These are phyloP conservation scores for Timema podura DNA, from an alignment of 2,888 invertebrate species.

Conservation along the genomic window DNA sequence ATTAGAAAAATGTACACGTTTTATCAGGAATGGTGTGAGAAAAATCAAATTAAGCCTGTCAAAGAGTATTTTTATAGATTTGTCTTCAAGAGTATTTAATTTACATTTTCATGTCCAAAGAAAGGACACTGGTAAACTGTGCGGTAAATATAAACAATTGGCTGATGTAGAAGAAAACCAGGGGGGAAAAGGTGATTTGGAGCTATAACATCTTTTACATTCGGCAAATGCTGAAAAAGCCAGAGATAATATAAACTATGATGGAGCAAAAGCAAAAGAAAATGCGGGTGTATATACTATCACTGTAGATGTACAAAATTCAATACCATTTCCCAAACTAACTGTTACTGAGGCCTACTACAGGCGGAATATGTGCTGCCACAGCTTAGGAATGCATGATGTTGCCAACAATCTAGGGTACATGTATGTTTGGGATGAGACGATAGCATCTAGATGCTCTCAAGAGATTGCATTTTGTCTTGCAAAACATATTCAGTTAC, in stretches of 20 bases:
- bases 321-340: slow-evolving; percentile 18
- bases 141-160: background rate
- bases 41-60: background rate
- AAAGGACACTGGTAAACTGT: slow-evolving; percentile 9
- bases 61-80: background rate
- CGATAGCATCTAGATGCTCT: slow-evolving; percentile 6
- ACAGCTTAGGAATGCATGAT: slow-evolving; percentile 7
- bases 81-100: slow-evolving; percentile 11
- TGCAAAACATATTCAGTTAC: background rate
- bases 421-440: slow-evolving; percentile 16
- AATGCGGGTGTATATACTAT: slow-evolving; percentile 1
- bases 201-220: background rate
- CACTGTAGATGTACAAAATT: slow-evolving; percentile 1
- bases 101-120: slow-evolving; percentile 1
- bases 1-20: slow-evolving; percentile 14
- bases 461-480: slow-evolving; percentile 15
- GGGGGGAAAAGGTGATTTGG: background rate
- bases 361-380: slow-evolving; percentile 6
- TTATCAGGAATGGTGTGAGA: slow-evolving; percentile 6
- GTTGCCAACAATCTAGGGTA: slow-evolving; percentile 2
- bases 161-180: background rate
- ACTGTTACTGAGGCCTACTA: slow-evolving; percentile 9
- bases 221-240: slow-evolving; percentile 4
- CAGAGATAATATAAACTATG: background rate
- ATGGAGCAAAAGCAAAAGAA: background rate